Evolutionary conservation across 1,140 invertebrate species (phyloP).

Genomic region (Macrobrachium rosenbergii): DNA sequence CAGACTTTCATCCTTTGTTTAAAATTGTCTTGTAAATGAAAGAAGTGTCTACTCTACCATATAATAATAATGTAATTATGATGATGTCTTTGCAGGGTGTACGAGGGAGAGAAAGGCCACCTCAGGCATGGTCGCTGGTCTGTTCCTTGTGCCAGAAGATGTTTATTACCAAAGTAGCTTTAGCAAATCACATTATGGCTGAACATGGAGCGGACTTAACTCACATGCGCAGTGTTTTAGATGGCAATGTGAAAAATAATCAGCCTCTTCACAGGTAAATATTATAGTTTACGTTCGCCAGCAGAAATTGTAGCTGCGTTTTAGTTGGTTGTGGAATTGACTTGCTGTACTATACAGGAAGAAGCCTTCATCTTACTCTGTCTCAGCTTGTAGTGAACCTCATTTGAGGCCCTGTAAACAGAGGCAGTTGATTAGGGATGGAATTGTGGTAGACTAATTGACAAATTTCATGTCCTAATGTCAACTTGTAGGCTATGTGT

Average conservation of each 20-base stretch:
- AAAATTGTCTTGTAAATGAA: too few relatives aligned
- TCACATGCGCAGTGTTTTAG: constrained; percentile 48
- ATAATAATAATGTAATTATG: too few relatives aligned
- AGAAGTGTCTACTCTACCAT: too few relatives aligned
- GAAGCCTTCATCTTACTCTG: neutral
- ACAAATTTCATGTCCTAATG: too few relatives aligned
- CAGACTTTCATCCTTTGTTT: too few relatives aligned
- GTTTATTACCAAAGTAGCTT: constrained; percentile 62
- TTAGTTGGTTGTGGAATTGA: neutral
- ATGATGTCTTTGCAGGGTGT: constrained; percentile 48
- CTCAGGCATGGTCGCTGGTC: constrained; percentile 64
- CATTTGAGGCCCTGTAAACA: too few relatives aligned
- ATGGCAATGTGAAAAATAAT: constrained; percentile 42
- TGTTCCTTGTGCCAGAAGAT: constrained; percentile 63
- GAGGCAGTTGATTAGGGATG: too few relatives aligned
- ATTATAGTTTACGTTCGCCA: too few relatives aligned
- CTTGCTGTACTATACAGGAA: neutral
- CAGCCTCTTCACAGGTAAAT: constrained; percentile 41
- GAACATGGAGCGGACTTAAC: constrained; percentile 57
- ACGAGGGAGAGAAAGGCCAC: constrained; percentile 44
- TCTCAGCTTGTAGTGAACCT: too few relatives aligned
- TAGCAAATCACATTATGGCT: constrained; percentile 57
- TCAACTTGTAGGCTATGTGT: too few relatives aligned
- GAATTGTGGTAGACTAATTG: too few relatives aligned
- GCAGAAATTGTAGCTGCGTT: too few relatives aligned